A percentile compares a stretch with the other conserved stretches of the same genome.
Conservation (phyloP, 1,140 invertebrate species). For the Geopemphigus sp. region DNA sequence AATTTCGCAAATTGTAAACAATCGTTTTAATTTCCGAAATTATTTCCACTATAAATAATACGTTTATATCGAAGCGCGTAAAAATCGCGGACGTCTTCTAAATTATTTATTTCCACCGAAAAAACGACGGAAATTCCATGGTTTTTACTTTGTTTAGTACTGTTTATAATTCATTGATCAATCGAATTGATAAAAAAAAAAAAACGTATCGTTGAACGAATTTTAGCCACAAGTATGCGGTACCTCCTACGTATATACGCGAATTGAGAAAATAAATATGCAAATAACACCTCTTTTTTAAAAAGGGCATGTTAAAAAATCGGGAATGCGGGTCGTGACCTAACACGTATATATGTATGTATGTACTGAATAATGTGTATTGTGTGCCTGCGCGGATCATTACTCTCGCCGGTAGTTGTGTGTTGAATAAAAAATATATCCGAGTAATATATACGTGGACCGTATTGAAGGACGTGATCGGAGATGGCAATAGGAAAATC, state of each 20-base stretch:
- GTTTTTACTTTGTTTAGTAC: too few species aligned
- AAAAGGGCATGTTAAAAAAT: constrained; percentile 22
- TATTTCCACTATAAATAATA: too few species aligned
- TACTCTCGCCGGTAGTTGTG: constrained; percentile 19
- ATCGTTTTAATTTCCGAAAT: too few species aligned
- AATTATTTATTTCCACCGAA: too few species aligned
- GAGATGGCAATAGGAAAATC: constrained; percentile 28
- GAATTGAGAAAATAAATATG: background rate
- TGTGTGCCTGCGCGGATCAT: constrained; percentile 10
- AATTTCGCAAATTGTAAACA: too few species aligned
- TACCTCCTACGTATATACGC: background rate
- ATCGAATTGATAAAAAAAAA: too few species aligned
- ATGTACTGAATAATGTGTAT: background rate
- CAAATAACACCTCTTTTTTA: background rate
- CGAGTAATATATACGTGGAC: background rate
- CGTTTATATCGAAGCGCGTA: too few species aligned
- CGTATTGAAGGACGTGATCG: constrained; percentile 26
- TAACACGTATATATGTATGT: background rate
- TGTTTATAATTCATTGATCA: too few species aligned
- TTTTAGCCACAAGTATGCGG: background rate
- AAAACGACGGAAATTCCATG: too few species aligned
- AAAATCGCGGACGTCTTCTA: too few species aligned
- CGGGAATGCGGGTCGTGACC: constrained; percentile 1
- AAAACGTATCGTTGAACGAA: background rate
- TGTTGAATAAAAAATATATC: constrained; percentile 25